Evolutionary conservation across 2,888 invertebrate species (phyloP).

Genomic region (Rhingia campestris): DNA sequence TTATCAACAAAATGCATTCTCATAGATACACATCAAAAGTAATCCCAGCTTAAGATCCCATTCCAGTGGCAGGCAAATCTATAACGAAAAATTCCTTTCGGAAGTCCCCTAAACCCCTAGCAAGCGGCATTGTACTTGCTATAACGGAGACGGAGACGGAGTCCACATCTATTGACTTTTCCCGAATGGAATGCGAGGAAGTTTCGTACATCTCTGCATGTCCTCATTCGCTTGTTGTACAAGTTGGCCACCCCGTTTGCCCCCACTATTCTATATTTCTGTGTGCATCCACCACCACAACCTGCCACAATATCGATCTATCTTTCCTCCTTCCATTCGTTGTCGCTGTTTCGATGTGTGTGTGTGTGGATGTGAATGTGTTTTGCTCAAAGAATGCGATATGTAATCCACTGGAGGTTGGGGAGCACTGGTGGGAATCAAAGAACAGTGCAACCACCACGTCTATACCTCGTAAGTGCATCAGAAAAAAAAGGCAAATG

Average conservation of each 20-base stretch:
- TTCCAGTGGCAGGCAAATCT: too few species aligned
- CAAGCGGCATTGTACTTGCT: neutral
- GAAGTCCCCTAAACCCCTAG: neutral
- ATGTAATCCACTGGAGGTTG: conserved; percentile 36
- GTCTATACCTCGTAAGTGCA: conserved; percentile 8
- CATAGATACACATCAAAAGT: conserved; percentile 20
- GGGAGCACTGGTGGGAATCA: conserved; percentile 6
- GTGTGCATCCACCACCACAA: conserved; percentile 50
- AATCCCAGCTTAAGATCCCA: conserved; percentile 38
- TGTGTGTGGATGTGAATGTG: conserved; percentile 22
- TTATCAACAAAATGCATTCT: too few species aligned
- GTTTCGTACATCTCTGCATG: conserved; percentile 57
- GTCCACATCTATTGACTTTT: conserved; percentile 71
- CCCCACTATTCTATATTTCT: conserved; percentile 24
- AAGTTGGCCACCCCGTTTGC: conserved; percentile 1
- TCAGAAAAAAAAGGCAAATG: conserved; percentile 63
- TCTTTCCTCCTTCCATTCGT: neutral
- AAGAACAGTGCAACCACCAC: conserved; percentile 19
- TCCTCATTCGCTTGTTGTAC: conserved; percentile 64
- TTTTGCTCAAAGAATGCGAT: conserved; percentile 12
- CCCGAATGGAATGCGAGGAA: conserved; percentile 73
- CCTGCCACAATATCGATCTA: conserved; percentile 63
- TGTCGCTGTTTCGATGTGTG: conserved; percentile 1
- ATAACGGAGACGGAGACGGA: conserved; percentile 12
- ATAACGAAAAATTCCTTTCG: too few species aligned